phyloP scores from a whole-genome alignment of 2,888 invertebrate species.

The Liodrosophila aerea region DNA sequence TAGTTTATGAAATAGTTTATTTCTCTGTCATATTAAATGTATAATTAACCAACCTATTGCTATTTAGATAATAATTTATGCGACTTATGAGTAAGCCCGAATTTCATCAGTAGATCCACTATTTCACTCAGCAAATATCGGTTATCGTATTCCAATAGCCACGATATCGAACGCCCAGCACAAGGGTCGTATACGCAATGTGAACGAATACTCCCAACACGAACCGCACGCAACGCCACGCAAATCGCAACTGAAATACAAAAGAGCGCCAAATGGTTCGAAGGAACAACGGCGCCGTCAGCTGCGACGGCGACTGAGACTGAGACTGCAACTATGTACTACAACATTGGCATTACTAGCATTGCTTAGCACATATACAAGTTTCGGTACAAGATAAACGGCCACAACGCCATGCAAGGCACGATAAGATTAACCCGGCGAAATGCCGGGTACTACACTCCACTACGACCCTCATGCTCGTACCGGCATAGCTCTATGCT shows the following conservation, averaged over 20 bases:
- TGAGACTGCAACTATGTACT: constrained; percentile 20
- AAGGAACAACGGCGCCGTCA: constrained; percentile 35
- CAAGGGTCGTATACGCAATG: not conserved
- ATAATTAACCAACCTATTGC: too few species aligned
- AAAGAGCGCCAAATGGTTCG: constrained; percentile 33
- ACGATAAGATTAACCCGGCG: constrained; percentile 44
- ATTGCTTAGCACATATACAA: constrained; percentile 24
- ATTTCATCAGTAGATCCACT: too few species aligned
- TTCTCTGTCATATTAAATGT: too few species aligned
- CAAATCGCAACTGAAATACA: constrained; percentile 61
- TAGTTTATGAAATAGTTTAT: too few species aligned
- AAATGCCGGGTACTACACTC: constrained; percentile 5
- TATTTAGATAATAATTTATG: too few species aligned
- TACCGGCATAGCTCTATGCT: constrained; percentile 1
- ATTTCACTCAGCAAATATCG: too few species aligned
- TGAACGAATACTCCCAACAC: constrained; percentile 34
- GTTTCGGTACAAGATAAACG: constrained; percentile 32
- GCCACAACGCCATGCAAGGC: not conserved
- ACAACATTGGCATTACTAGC: constrained; percentile 22
- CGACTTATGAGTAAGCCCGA: too few species aligned
- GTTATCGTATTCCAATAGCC: too few species aligned
- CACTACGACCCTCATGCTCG: too few species aligned
- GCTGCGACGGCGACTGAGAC: constrained; percentile 17
- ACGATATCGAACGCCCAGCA: not conserved
- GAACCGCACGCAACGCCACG: constrained; percentile 68